Conservation (phyloP, 2,888 invertebrate species). For the Rhamnusium bicolor region DNA sequence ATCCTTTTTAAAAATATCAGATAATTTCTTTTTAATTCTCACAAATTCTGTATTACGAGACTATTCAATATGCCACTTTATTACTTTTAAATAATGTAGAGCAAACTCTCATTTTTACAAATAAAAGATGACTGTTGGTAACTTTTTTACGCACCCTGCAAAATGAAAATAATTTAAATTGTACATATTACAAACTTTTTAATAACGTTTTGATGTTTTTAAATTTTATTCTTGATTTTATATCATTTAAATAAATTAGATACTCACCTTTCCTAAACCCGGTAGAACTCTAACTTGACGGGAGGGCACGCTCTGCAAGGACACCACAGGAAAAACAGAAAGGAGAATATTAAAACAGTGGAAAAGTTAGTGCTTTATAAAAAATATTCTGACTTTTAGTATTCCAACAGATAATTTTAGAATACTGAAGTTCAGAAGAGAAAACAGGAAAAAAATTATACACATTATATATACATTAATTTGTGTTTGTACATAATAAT, state of each 20-base stretch:
- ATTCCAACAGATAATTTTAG: constrained; percentile 8
- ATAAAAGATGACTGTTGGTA: no score
- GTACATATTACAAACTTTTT: background rate
- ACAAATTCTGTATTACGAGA: no score
- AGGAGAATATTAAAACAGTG: constrained; percentile 38
- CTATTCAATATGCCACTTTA: no score
- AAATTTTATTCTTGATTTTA: background rate
- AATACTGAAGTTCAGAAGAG: constrained; percentile 38
- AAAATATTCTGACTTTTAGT: background rate
- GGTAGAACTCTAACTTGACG: constrained; percentile 70
- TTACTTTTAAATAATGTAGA: no score
- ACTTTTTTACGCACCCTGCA: no score
- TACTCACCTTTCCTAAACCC: constrained; percentile 71
- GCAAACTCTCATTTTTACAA: no score
- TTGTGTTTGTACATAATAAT: constrained; percentile 46
- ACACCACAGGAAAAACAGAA: constrained; percentile 49
- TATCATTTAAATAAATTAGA: background rate
- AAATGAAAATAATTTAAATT: no score
- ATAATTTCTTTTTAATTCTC: no score
- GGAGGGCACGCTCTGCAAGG: constrained; percentile 65
- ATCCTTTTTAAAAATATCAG: no score
- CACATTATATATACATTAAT: constrained; percentile 4
- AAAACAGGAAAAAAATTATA: constrained; percentile 36
- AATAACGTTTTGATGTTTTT: background rate
- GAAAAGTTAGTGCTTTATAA: constrained; percentile 46